Evolutionary conservation across 2,797 vertebrate species (phyloP).

Genomic region (Mastacembelus armatus): DNA sequence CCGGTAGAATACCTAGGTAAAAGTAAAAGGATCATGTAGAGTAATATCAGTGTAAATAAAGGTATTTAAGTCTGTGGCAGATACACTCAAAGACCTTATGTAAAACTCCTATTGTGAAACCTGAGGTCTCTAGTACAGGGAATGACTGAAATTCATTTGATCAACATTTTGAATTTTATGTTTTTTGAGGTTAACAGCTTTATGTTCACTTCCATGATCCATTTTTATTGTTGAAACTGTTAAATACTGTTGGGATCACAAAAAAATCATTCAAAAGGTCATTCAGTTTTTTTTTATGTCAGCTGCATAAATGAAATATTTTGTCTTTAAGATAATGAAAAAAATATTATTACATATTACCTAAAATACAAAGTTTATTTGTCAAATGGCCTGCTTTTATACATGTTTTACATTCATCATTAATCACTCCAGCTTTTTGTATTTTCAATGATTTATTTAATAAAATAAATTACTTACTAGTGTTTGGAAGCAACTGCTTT

Average conservation of each 20-base stretch:
- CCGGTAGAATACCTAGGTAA: slow-evolving; percentile 32
- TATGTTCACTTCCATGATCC: background rate
- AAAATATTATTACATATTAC: no score
- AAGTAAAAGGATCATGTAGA: slow-evolving; percentile 10
- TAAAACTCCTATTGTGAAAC: background rate
- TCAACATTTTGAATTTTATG: background rate
- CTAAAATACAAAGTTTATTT: no score
- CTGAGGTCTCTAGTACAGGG: background rate
- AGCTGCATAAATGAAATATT: background rate
- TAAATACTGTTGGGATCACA: no score
- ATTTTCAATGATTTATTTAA: background rate
- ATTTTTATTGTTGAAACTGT: background rate
- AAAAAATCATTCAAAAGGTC: no score
- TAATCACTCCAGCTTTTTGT: no score
- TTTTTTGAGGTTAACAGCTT: background rate
- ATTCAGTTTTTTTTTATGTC: background rate
- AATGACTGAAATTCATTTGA: background rate
- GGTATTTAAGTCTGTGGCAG: slow-evolving; percentile 3
- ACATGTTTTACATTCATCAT: no score
- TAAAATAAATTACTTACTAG: background rate
- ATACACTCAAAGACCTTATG: background rate
- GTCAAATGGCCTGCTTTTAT: no score
- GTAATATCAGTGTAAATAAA: slow-evolving; percentile 25
- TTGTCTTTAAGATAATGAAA: no score
- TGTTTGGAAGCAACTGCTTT: no score